Conservation (phyloP, 2,797 vertebrate genomes). For the Alectoris magna region DNA sequence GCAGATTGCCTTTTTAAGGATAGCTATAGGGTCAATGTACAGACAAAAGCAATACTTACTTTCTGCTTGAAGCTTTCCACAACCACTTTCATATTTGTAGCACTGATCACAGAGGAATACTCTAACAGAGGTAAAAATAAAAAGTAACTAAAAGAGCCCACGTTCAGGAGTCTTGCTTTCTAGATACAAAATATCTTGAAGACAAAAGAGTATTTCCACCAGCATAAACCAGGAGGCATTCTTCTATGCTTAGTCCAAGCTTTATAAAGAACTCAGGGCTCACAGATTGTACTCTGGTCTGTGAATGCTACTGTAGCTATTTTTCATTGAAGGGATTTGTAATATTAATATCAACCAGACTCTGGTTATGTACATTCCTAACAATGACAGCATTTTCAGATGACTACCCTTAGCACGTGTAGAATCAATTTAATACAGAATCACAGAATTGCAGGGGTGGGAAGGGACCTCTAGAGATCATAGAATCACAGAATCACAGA, state of each 20-base stretch:
- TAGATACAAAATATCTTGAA: neutral
- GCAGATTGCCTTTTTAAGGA: neutral
- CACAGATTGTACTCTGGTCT: neutral
- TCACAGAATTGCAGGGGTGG: too few relatives aligned
- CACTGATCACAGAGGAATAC: neutral
- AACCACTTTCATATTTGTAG: neutral
- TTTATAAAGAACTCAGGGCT: neutral
- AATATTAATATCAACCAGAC: neutral
- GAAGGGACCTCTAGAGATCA: too few relatives aligned
- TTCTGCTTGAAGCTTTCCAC: neutral
- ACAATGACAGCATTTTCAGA: too few relatives aligned
- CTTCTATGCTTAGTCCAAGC: neutral
- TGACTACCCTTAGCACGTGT: too few relatives aligned
- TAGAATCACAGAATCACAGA: too few relatives aligned
- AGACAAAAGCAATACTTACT: neutral
- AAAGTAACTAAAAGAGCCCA: neutral
- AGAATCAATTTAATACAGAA: too few relatives aligned
- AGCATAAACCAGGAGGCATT: neutral
- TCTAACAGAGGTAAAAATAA: neutral
- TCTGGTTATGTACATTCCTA: neutral
- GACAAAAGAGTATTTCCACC: neutral
- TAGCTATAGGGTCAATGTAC: neutral
- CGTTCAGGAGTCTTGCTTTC: neutral
- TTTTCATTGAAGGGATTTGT: neutral
- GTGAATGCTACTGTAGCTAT: neutral